Evolutionary conservation across 1,140 invertebrate genomes (phyloP).

Genomic region (Trichomalopsis sarcophagae): DNA sequence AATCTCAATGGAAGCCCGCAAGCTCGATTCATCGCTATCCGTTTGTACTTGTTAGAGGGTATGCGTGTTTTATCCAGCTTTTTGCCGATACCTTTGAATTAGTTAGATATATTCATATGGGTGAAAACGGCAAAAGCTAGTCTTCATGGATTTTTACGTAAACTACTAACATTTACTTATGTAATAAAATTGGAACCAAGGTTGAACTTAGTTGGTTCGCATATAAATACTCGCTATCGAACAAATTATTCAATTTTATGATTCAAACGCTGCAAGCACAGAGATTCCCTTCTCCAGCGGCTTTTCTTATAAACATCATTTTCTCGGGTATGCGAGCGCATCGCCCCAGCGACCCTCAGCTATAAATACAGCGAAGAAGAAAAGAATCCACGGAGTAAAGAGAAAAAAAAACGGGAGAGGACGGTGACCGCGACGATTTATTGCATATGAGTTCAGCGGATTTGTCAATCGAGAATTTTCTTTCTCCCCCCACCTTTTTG

Average conservation of each 20-base stretch:
- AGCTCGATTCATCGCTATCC: background rate
- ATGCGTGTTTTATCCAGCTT: background rate
- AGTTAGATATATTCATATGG: background rate
- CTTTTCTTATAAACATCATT: background rate
- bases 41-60: background rate
- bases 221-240: too few species aligned
- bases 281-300: background rate
- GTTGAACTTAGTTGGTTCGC: too few species aligned
- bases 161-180: too few species aligned
- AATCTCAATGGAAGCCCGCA: background rate
- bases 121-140: too few species aligned
- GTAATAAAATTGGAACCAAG: too few species aligned
- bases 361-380: constrained; percentile 67
- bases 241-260: background rate
- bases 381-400: constrained; percentile 31
- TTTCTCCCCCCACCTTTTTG: constrained; percentile 6
- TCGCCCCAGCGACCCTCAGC: constrained; percentile 10
- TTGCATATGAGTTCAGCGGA: constrained; percentile 72
- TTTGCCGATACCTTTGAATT: background rate
- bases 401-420: constrained; percentile 13
- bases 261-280: background rate
- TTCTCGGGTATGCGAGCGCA: background rate
- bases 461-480: constrained; percentile 69
- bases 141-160: too few species aligned
- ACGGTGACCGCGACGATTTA: constrained; percentile 65